These are phyloP conservation scores for Papio anubis DNA, from an alignment of 2,113 vertebrate genomes.

Conservation along the genomic window DNA sequence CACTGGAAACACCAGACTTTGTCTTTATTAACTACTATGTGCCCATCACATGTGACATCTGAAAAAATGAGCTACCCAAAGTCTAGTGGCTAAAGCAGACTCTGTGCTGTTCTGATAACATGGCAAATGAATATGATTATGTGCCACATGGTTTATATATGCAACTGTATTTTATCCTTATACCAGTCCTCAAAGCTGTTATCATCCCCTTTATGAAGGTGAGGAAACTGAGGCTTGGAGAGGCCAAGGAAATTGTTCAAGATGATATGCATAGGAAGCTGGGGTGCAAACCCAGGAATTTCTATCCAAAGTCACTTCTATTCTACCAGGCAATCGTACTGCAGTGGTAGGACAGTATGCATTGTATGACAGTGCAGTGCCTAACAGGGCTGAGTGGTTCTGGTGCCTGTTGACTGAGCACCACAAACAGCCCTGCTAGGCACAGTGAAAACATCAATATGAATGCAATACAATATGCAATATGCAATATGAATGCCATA, in stretches of 20 bases:
- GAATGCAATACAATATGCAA: too few species aligned
- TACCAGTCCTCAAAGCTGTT: not conserved
- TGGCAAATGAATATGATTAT: too few species aligned
- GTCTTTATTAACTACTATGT: not conserved
- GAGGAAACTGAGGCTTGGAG: not conserved
- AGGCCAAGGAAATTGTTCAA: not conserved
- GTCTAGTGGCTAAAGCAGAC: not conserved
- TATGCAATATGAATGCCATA: not conserved
- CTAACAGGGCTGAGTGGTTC: too few species aligned
- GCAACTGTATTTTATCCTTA: not conserved
- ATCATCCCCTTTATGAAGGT: not conserved
- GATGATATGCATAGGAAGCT: not conserved
- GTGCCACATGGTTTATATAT: not conserved
- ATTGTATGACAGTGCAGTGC: too few species aligned
- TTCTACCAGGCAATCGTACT: not conserved
- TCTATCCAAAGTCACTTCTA: not conserved
- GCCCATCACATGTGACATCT: not conserved
- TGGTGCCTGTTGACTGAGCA: too few species aligned
- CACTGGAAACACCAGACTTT: not conserved
- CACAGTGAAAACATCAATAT: accelerated
- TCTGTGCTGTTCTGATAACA: too few species aligned
- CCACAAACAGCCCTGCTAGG: too few species aligned
- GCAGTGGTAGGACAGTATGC: too few species aligned
- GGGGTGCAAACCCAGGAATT: not conserved
- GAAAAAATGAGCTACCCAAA: not conserved